Evolutionary conservation across 2,797 vertebrate genomes (phyloP).

Genomic region (Danio aesculapii): DNA sequence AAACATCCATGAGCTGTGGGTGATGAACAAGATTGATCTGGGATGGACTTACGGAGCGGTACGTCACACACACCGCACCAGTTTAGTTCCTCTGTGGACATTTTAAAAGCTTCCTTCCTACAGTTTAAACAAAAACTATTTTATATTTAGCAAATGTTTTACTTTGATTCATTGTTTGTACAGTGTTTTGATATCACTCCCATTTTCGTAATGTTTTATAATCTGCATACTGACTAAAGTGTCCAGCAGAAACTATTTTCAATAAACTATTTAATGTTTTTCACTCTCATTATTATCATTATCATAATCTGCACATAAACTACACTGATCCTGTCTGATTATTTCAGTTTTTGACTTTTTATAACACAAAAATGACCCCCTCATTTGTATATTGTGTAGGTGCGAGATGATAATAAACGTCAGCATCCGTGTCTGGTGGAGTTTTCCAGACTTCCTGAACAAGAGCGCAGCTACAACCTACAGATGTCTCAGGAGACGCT

Average conservation of each 20-base stretch:
- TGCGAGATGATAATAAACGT: conserved; percentile 94
- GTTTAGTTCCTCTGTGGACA: background rate
- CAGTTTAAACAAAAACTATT: no score
- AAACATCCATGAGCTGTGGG: conserved; percentile 97
- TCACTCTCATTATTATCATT: no score
- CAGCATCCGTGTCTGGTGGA: conserved; percentile 96
- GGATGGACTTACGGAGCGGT: conserved; percentile 95
- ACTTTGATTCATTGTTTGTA: no score
- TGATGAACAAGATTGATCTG: conserved; percentile 97
- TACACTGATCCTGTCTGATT: no score
- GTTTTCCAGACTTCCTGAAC: conserved; percentile 92
- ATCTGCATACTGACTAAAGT: no score
- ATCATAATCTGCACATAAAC: no score
- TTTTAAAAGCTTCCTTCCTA: background rate
- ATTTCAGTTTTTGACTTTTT: background rate
- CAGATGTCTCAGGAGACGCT: conserved; percentile 97
- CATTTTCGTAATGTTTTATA: no score
- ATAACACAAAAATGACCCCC: background rate
- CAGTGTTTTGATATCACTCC: no score
- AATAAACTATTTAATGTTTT: no score
- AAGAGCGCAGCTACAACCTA: conserved; percentile 94
- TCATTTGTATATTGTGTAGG: conserved; percentile 72
- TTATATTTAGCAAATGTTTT: no score
- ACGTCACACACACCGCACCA: conserved; percentile 58
- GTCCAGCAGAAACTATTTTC: no score